A percentile compares a stretch with the other conserved stretches of the same genome.
Conservation (phyloP, 2,888 invertebrate species). For the Sinopyrophorus schimmeli region DNA sequence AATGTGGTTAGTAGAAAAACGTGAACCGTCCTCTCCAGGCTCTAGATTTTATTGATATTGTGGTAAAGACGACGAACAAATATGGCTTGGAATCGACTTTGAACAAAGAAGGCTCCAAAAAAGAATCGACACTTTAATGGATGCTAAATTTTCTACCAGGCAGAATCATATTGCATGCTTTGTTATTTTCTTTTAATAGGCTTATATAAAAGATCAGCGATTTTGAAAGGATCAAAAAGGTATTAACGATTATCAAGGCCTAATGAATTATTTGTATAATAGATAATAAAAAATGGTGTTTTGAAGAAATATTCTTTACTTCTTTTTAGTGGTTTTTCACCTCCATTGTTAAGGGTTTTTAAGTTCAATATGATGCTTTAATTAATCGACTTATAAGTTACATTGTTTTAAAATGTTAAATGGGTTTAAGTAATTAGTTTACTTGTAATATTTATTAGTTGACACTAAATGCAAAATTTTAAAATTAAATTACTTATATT, state of each 20-base stretch:
- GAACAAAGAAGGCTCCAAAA: slow-evolving; percentile 9
- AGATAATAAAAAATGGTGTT: not conserved
- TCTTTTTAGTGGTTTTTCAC: too few species aligned
- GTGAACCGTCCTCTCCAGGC: slow-evolving; percentile 28
- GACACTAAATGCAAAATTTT: too few species aligned
- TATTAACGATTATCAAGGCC: too few species aligned
- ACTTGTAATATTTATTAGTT: too few species aligned
- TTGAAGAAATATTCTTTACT: too few species aligned
- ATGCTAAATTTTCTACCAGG: slow-evolving; percentile 7
- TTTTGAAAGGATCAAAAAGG: slow-evolving; percentile 2
- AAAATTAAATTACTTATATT: too few species aligned
- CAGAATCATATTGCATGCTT: slow-evolving; percentile 8
- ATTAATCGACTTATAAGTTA: too few species aligned
- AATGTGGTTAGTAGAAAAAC: slow-evolving; percentile 24
- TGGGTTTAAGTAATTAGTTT: too few species aligned
- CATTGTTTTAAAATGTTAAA: too few species aligned
- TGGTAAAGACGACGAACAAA: slow-evolving; percentile 13
- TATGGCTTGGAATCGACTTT: slow-evolving; percentile 12
- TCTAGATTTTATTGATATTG: slow-evolving; percentile 27
- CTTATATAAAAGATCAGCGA: slow-evolving; percentile 3
- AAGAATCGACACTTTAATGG: slow-evolving; percentile 17
- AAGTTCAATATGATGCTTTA: too few species aligned
- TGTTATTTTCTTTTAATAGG: slow-evolving; percentile 11
- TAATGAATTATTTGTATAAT: slow-evolving; percentile 1
- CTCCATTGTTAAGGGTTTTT: too few species aligned